Conservation (phyloP, 2,888 invertebrate genomes). For the Agrotis puta region DNA sequence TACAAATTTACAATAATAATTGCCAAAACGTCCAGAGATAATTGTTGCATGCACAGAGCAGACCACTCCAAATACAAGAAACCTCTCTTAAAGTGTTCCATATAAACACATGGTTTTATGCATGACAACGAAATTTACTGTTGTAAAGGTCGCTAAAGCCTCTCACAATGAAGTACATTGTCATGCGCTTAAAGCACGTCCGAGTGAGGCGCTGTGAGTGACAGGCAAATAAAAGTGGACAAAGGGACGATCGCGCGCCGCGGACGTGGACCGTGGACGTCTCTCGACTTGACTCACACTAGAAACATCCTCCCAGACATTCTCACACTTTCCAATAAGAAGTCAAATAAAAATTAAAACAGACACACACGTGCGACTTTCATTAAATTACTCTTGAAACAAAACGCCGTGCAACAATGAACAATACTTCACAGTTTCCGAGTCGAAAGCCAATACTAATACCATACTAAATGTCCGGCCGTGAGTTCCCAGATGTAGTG, state of each 20-base stretch:
- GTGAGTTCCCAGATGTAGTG: conserved; percentile 85
- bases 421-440: conserved; percentile 73
- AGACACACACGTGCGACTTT: conserved; percentile 38
- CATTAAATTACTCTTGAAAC: conserved; percentile 67
- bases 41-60: conserved; percentile 68
- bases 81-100: conserved; percentile 69
- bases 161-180: conserved; percentile 85
- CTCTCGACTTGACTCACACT: conserved; percentile 57
- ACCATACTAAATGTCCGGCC: conserved; percentile 80
- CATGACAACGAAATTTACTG: conserved; percentile 87
- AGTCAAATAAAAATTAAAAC: conserved; percentile 60
- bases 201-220: conserved; percentile 83
- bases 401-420: conserved; percentile 71
- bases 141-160: conserved; percentile 83
- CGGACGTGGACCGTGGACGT: conserved; percentile 64
- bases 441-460: conserved; percentile 72
- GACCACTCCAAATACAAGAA: conserved; percentile 69
- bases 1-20: conserved; percentile 4
- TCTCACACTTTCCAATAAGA: conserved; percentile 80
- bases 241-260: conserved; percentile 75
- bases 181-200: conserved; percentile 82
- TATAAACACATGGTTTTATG: conserved; percentile 85
- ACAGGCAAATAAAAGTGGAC: conserved; percentile 88
- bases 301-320: conserved; percentile 68
- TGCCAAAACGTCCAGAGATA: conserved; percentile 68